Conservation (phyloP, 2,797 vertebrate genomes). For the Leucoraja ocellata region DNA sequence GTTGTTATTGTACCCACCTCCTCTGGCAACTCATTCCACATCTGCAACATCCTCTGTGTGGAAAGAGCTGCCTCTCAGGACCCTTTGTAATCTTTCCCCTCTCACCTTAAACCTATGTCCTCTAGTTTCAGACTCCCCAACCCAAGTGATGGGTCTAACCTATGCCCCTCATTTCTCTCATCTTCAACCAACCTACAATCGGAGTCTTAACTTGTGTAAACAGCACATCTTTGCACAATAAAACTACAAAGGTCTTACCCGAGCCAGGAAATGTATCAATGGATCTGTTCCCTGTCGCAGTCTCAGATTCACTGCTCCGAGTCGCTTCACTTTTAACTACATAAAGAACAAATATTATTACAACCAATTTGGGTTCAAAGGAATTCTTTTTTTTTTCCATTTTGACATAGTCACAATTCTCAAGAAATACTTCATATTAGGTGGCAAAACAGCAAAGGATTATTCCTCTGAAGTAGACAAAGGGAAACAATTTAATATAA, state of each 20-base stretch:
- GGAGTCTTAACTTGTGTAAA: background rate
- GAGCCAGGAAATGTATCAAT: conserved; percentile 55
- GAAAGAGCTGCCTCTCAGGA: too few relatives aligned
- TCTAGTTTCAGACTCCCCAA: too few relatives aligned
- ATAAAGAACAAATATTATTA: background rate
- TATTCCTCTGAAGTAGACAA: background rate
- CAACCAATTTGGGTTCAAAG: background rate
- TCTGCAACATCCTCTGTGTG: too few relatives aligned
- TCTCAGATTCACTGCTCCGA: conserved; percentile 45
- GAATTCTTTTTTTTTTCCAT: too few relatives aligned
- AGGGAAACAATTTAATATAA: background rate
- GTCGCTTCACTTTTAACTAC: conserved; percentile 52
- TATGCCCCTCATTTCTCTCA: too few relatives aligned
- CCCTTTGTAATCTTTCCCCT: too few relatives aligned
- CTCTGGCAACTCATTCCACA: too few relatives aligned
- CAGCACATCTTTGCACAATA: background rate
- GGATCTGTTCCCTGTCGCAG: conserved; percentile 49
- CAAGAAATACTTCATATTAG: background rate
- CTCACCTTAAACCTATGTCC: too few relatives aligned
- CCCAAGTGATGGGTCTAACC: too few relatives aligned
- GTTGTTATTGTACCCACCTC: too few relatives aligned
- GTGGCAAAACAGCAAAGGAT: too few relatives aligned
- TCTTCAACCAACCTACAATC: background rate
- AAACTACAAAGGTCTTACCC: conserved; percentile 47
- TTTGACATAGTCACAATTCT: background rate